These are phyloP conservation scores for Drosophila meridiana DNA, from an alignment of 2,888 invertebrate species.

Conservation along the genomic window DNA sequence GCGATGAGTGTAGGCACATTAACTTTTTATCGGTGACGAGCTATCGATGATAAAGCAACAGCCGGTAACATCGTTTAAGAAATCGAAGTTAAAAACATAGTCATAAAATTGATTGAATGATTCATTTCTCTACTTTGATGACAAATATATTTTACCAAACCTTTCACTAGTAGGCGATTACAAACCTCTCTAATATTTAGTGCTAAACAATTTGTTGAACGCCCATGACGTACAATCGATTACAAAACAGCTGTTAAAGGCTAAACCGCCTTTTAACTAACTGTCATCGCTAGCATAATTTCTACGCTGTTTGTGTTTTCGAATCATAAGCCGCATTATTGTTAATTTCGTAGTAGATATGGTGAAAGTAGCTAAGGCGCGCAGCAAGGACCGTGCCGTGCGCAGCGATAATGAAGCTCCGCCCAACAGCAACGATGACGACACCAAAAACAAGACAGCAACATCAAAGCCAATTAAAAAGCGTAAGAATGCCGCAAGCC, in stretches of 20 bases:
- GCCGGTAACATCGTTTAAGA: background rate
- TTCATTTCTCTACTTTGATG: too few relatives aligned
- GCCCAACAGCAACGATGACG: slow-evolving; percentile 15
- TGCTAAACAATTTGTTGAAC: background rate
- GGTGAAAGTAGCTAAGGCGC: slow-evolving; percentile 39
- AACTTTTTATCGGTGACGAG: background rate
- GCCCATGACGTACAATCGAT: background rate
- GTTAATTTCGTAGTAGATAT: slow-evolving; percentile 15
- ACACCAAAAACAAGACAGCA: slow-evolving; percentile 14
- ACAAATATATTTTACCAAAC: too few relatives aligned
- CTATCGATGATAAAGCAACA: background rate
- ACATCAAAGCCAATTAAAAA: slow-evolving; percentile 24
- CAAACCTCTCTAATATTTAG: background rate
- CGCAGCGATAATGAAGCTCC: slow-evolving; percentile 24
- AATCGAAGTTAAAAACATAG: too few relatives aligned
- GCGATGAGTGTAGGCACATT: slow-evolving; percentile 11
- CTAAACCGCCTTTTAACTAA: slow-evolving; percentile 11
- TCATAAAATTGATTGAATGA: too few relatives aligned
- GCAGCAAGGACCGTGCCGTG: slow-evolving; percentile 12
- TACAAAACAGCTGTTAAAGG: slow-evolving; percentile 43
- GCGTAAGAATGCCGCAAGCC: slow-evolving; percentile 24
- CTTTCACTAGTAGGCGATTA: background rate
- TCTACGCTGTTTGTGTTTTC: slow-evolving; percentile 39
- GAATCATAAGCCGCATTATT: slow-evolving; percentile 2
- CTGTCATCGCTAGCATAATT: slow-evolving; percentile 38